Percentiles rank a stretch among this genome's conserved stretches.
These are phyloP conservation scores for Eristalis intricaria DNA, from an alignment of 2,888 invertebrate genomes.

Conservation along the genomic window DNA sequence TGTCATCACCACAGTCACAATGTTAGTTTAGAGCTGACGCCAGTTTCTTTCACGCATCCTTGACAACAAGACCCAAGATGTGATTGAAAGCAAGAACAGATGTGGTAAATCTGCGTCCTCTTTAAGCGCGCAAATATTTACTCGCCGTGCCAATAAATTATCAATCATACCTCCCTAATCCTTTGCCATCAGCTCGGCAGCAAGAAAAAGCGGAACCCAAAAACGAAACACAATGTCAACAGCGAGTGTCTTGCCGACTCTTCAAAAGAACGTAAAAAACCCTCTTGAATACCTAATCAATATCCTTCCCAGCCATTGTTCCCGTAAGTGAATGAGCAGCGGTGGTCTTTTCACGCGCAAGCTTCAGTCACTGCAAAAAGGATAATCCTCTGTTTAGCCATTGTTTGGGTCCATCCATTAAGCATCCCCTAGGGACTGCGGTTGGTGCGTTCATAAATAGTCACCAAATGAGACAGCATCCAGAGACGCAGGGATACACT, in stretches of 20 bases:
- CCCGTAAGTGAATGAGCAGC: neutral
- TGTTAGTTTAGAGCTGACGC: too few relatives aligned
- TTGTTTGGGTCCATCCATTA: slow-evolving; percentile 55
- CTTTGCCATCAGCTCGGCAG: neutral
- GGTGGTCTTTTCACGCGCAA: neutral
- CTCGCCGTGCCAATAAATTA: slow-evolving; percentile 43
- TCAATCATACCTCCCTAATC: slow-evolving; percentile 34
- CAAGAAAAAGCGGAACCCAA: neutral
- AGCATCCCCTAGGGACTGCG: slow-evolving; percentile 57
- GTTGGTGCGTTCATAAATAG: slow-evolving; percentile 60
- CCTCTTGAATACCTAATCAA: slow-evolving; percentile 35
- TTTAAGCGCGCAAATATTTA: slow-evolving; percentile 8
- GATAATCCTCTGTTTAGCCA: slow-evolving; percentile 65
- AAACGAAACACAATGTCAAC: neutral
- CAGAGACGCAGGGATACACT: slow-evolving; percentile 26
- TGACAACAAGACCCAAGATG: neutral
- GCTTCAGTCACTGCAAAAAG: slow-evolving; percentile 13
- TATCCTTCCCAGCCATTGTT: slow-evolving; percentile 19
- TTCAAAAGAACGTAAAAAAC: neutral
- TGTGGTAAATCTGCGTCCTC: neutral
- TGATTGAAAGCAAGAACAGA: slow-evolving; percentile 4
- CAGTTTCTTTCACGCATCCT: too few relatives aligned
- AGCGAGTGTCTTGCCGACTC: neutral
- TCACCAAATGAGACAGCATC: slow-evolving; percentile 62
- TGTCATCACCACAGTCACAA: too few relatives aligned